Evolutionary conservation across 1,140 invertebrate genomes (phyloP), one percentile per base, ranked within the genome.

Genomic region (Ganaspis sp.): DNA sequence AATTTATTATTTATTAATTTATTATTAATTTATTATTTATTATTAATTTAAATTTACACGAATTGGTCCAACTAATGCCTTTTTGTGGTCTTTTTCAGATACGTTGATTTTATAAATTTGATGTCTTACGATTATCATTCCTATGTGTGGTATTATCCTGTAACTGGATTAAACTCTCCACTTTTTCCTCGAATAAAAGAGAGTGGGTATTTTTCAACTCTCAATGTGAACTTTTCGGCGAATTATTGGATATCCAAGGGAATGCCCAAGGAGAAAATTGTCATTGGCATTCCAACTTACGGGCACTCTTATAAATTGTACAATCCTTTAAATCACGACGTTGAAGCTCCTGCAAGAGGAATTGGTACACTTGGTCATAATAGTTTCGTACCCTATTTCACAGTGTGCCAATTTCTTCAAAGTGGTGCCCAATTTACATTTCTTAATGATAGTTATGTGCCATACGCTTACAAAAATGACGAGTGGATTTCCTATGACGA

Each of bases 401-500:
- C 94, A 72, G 90, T 95, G 11, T 97, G 96, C 82, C 84, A 90
- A 64, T 96, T 96, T 87, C 85, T 95, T 8, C 86, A 86, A 0
- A 90, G 90, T 76, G 90, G 92, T 11, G 92, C 93, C 0, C 84
- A 83, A 9, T 87, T 91, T 5, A 89, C 93, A 15, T 95, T 94
- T 84, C 95, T 97, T 81, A 85, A 92, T 9, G 92, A 95, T 23
- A 94, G 94, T 21, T 92, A 92, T 79, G 96, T 96, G 17, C 97
- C 97, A 1, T 99, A 97, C 91, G 92, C 95, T 4, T 95, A 94
- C 73, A 93, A 93, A 69, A 91, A 92, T 40, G 90, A 91, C 5
- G 95, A 98, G 86, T 99, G 98, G 98, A 93, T 98, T 64, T 97
- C 97, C 0, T 99, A 95, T 87, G 98, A 99, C 79, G 94, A 97